A percentile compares a stretch with the other conserved stretches of the same genome.
Conservation (phyloP, 2,113 vertebrate species). For the Seriola aureovittata region DNA sequence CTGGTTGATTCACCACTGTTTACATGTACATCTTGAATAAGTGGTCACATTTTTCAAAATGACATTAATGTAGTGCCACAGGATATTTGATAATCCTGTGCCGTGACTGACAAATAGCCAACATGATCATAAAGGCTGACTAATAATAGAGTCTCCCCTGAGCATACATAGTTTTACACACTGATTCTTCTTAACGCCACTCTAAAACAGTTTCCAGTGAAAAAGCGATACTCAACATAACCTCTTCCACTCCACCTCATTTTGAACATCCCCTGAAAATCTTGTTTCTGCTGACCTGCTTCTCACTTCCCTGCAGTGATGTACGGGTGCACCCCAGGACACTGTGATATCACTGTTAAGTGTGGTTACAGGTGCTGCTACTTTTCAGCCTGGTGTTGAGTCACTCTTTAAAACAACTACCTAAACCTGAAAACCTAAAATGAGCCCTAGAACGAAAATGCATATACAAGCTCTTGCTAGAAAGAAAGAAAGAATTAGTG, state of each 20-base stretch:
- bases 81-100: slow-evolving; percentile 2
- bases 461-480: not conserved
- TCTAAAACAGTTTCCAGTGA: not conserved
- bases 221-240: not conserved
- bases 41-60: not conserved
- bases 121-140: not conserved
- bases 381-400: not conserved
- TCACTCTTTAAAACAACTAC: not conserved
- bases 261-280: not conserved
- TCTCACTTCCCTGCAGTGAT: not conserved
- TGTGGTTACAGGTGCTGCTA: not conserved
- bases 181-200: not conserved
- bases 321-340: not conserved
- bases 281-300: not conserved
- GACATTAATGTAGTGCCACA: not conserved
- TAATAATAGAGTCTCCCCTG: not conserved
- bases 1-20: slow-evolving; percentile 3
- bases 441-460: not conserved
- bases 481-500: not conserved
- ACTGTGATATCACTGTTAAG: not conserved
- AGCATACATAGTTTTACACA: not conserved
- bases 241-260: not conserved
- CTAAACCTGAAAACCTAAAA: not conserved
- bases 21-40: not conserved
- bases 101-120: not conserved